Evolutionary conservation across 1,140 invertebrate species (phyloP).

Genomic region (Anadara kagoshimensis): DNA sequence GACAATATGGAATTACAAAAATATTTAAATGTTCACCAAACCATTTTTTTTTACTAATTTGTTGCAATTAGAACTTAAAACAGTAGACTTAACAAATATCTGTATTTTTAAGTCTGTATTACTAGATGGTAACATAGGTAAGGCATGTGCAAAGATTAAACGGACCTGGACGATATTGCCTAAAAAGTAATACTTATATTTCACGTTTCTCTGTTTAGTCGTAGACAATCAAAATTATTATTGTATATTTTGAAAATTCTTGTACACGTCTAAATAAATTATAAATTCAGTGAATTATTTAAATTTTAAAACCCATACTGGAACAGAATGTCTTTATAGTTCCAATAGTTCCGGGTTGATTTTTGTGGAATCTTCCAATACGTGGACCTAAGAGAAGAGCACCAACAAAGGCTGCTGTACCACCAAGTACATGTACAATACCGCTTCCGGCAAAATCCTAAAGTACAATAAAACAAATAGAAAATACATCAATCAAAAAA

Average conservation of each 20-base stretch:
- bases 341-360: slow-evolving; percentile 47
- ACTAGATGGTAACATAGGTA: too few species aligned
- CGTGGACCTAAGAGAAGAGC: slow-evolving; percentile 70
- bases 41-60: too few species aligned
- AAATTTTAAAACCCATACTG: slow-evolving; percentile 66
- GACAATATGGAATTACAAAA: background rate
- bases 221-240: too few species aligned
- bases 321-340: slow-evolving; percentile 76
- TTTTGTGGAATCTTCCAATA: slow-evolving; percentile 68
- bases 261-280: too few species aligned
- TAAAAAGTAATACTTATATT: too few species aligned
- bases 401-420: slow-evolving; percentile 76
- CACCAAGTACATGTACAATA: slow-evolving; percentile 77
- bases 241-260: too few species aligned
- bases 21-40: background rate
- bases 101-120: too few species aligned
- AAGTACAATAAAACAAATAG: slow-evolving; percentile 10
- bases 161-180: too few species aligned
- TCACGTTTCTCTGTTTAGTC: too few species aligned
- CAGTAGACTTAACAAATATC: too few species aligned
- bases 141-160: too few species aligned
- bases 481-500: background rate
- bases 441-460: slow-evolving; percentile 73
- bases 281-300: background rate
- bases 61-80: too few species aligned